A percentile compares a stretch with the other conserved stretches of the same genome.
Conservation (phyloP, 2,113 vertebrate genomes). For the Symphodus melops region DNA sequence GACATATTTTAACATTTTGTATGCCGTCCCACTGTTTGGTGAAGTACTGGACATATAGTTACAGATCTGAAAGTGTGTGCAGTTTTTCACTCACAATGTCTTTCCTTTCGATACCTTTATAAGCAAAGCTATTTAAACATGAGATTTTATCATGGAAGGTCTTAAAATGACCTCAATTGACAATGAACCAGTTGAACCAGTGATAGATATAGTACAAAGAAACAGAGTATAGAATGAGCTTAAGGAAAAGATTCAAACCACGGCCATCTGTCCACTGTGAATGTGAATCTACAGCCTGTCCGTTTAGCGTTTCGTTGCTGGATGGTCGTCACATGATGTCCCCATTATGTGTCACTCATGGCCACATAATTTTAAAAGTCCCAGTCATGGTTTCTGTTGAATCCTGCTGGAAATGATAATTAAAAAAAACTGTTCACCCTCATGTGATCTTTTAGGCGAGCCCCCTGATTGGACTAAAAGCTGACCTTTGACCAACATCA, state of each 20-base stretch:
- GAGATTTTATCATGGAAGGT: too few relatives aligned
- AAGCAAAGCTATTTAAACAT: too few relatives aligned
- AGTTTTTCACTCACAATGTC: too few relatives aligned
- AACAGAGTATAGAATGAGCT: too few relatives aligned
- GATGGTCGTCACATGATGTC: background rate
- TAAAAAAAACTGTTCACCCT: background rate
- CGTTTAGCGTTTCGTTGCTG: background rate
- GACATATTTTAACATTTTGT: conserved; percentile 17
- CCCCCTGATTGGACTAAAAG: conserved; percentile 21
- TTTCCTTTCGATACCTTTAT: too few relatives aligned
- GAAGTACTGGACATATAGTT: background rate
- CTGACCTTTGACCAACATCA: conserved; percentile 35
- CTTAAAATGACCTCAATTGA: too few relatives aligned
- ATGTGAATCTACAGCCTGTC: too few relatives aligned
- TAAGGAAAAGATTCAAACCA: too few relatives aligned
- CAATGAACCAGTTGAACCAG: too few relatives aligned
- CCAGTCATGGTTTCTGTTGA: conserved; percentile 2
- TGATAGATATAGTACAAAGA: too few relatives aligned
- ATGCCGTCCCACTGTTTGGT: conserved; percentile 9
- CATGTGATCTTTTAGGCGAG: background rate
- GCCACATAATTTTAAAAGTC: conserved; percentile 7
- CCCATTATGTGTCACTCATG: background rate
- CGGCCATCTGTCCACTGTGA: too few relatives aligned
- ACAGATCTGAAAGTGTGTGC: too few relatives aligned
- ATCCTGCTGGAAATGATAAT: background rate